Base-by-base conservation (phyloP, 23 tunicate genomes). In the Halocynthia aurantium region DNA sequence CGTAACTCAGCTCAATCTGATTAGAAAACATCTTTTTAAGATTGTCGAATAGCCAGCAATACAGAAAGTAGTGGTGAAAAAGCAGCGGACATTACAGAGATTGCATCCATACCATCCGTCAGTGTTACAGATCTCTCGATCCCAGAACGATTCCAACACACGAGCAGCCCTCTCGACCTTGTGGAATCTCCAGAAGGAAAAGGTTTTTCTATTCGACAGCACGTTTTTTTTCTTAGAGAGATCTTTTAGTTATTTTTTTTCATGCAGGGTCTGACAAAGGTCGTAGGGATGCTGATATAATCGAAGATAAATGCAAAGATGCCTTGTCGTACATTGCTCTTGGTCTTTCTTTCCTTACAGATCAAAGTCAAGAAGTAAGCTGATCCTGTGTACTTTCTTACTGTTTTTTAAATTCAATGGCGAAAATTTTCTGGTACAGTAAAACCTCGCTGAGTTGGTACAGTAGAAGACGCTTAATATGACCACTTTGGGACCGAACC, bases 41-140 rank as follows among this genome's bases (percentile, higher is more conserved):
- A 31, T 31, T 31, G 44, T 31, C 44, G 44, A 31, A 31, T 31
- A 31, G 44, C 44, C 44, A 31, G 44, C 44, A 4, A 31, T 31
- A 31, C 44, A 31, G 44, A 31, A 31, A 31, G 4, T 31, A 31
- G 4, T n/a, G n/a, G n/a, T 31, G 44, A 31, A 1, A 31, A 31
- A 4, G 44, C 44, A 15, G 55, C 61, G 2, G 40, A 22, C 7
- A 84, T 10, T 69, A 73, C 77, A 11, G 88, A 84, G 60, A 61
- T 84, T 31, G 88, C 88, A 8, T 73, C 77, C 49, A 84, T 84
- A 56, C 75, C 88, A 8, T 82, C 85, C 18, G 85, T 73, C 15
- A 11, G 70, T 65, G 70, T 65, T 15, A 77, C 72, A 61, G 88
- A 84, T 20, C 49, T 84, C 60, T 84, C 82, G 49, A 84, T 84